A percentile compares a stretch with the other conserved stretches of the same genome.
Evolutionary conservation across 2,888 invertebrate species (phyloP).

Genomic region (Meganola albula): DNA sequence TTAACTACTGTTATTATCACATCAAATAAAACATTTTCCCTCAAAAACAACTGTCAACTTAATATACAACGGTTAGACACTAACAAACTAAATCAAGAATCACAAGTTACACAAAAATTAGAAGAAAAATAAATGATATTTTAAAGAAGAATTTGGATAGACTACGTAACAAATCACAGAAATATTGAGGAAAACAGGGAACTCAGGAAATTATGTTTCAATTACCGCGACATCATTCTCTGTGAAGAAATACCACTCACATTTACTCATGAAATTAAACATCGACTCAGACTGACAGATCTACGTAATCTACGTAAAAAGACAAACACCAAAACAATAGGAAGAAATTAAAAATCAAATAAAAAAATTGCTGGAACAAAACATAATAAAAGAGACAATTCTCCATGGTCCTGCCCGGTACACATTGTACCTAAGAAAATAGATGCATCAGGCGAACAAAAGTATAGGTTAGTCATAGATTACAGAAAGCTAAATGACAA

Average conservation of each 20-base stretch:
- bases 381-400: conserved; percentile 10
- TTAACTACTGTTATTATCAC: too few relatives aligned
- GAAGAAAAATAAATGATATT: too few relatives aligned
- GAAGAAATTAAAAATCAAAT: conserved; percentile 12
- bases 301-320: conserved; percentile 21
- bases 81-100: too few relatives aligned
- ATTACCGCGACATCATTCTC: conserved; percentile 37
- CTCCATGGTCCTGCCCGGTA: conserved; percentile 7
- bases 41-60: too few relatives aligned
- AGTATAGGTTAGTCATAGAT: conserved; percentile 13
- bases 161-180: conserved; percentile 20
- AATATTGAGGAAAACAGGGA: conserved; percentile 32
- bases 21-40: too few relatives aligned
- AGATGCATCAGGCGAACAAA: conserved; percentile 9
- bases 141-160: conserved; percentile 5
- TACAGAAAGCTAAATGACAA: conserved; percentile 24
- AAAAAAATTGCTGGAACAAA: conserved; percentile 4
- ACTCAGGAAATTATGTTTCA: conserved; percentile 25
- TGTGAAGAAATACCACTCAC: conserved; percentile 31
- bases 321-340: conserved; percentile 13
- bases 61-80: too few relatives aligned
- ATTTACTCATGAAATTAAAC: conserved; percentile 34
- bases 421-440: conserved; percentile 8
- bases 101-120: too few relatives aligned
- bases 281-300: conserved; percentile 33